Conservation (phyloP, 2,797 vertebrate genomes). For the Phrynocephalus forsythii region DNA sequence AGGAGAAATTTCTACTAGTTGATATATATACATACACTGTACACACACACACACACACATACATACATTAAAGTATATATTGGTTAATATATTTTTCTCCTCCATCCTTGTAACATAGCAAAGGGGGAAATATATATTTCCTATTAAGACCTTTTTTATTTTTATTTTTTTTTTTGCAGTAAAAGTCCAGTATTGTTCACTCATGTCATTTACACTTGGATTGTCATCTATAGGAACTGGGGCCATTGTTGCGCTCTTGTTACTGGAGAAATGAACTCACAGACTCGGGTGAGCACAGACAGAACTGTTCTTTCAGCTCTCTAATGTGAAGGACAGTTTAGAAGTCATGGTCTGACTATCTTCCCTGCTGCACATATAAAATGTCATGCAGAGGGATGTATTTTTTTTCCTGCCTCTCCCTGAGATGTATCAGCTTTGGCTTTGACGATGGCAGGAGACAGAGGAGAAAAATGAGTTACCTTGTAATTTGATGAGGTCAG, state of each 20-base stretch:
- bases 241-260: slow-evolving; percentile 24
- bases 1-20: too few species aligned
- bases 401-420: neutral
- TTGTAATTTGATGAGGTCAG: slow-evolving; percentile 66
- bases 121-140: neutral
- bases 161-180: slow-evolving; percentile 30
- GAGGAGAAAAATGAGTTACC: slow-evolving; percentile 60
- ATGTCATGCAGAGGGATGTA: slow-evolving; percentile 31
- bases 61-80: too few species aligned
- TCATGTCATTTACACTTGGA: slow-evolving; percentile 41
- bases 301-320: slow-evolving; percentile 49
- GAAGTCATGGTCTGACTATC: slow-evolving; percentile 54
- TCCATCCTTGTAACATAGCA: neutral
- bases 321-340: slow-evolving; percentile 63
- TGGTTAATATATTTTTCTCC: neutral
- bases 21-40: too few species aligned
- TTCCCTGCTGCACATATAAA: slow-evolving; percentile 55
- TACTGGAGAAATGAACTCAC: slow-evolving; percentile 53
- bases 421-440: slow-evolving; percentile 40
- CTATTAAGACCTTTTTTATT: slow-evolving; percentile 19
- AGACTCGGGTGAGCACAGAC: slow-evolving; percentile 55
- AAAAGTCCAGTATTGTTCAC: slow-evolving; percentile 48
- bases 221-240: slow-evolving; percentile 42
- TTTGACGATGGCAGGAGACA: slow-evolving; percentile 50
- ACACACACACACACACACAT: too few species aligned